These are phyloP conservation scores for Tinea pellionella DNA, from an alignment of 2,888 invertebrate genomes.

Conservation along the genomic window DNA sequence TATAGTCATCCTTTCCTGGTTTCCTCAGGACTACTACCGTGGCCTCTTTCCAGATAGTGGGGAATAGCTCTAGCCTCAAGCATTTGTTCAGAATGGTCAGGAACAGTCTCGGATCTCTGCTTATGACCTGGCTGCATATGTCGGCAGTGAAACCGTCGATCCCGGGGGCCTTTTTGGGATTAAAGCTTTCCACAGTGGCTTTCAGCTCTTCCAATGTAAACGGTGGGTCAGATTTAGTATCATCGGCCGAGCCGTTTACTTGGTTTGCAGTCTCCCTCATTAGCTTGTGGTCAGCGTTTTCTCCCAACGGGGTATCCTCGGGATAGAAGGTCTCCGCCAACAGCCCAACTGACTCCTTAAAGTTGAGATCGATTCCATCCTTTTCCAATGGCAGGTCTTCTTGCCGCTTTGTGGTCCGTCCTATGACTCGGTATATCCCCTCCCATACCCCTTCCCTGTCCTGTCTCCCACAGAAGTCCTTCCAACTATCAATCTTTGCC, in stretches of 20 bases:
- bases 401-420: neutral
- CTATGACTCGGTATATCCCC: conserved; percentile 17
- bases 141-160: conserved; percentile 16
- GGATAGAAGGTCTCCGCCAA: conserved; percentile 4
- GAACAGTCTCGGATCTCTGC: neutral
- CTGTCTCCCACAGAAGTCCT: conserved; percentile 16
- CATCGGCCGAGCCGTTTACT: no score
- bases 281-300: neutral
- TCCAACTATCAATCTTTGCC: conserved; percentile 17
- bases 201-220: conserved; percentile 12
- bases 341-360: neutral
- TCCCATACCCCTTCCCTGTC: conserved; percentile 17
- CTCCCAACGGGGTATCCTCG: neutral
- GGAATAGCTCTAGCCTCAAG: neutral
- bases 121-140: conserved; percentile 7
- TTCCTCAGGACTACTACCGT: conserved; percentile 17
- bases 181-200: neutral
- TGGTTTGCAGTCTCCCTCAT: neutral
- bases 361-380: neutral
- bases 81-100: conserved; percentile 11
- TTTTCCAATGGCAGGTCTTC: neutral
- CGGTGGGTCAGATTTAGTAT: conserved; percentile 10
- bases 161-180: conserved; percentile 17
- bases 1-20: conserved; percentile 14
- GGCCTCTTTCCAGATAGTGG: conserved; percentile 17